A percentile compares a stretch with the other conserved stretches of the same genome.
Conservation (phyloP, 2,888 invertebrate genomes). For the Uropetala carovei region DNA sequence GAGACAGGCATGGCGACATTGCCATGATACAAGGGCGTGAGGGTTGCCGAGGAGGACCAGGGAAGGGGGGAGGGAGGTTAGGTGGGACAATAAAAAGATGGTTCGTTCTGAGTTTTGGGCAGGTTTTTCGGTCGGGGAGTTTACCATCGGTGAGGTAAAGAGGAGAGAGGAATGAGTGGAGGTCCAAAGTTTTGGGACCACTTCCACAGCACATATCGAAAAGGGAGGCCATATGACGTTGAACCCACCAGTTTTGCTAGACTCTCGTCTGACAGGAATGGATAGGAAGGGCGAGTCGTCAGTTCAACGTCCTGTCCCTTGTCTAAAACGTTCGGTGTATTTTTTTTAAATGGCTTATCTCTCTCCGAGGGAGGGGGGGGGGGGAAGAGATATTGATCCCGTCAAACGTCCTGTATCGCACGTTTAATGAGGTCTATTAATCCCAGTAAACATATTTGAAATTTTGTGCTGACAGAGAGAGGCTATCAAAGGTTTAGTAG, state of each 20-base stretch:
- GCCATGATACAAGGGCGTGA: conserved; percentile 60
- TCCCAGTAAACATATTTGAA: no score
- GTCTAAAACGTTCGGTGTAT: not conserved
- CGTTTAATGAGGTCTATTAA: no score
- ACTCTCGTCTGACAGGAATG: not conserved
- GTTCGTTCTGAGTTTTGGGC: not conserved
- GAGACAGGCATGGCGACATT: conserved; percentile 53
- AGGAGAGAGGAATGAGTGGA: not conserved
- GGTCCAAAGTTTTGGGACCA: no score
- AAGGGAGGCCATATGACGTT: not conserved
- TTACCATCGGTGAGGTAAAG: not conserved
- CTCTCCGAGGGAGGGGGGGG: no score
- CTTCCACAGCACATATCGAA: not conserved
- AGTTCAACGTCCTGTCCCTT: not conserved
- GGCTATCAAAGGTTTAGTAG: no score
- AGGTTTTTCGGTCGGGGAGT: not conserved
- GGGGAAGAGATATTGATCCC: no score
- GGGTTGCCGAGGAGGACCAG: not conserved
- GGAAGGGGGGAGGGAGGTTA: not conserved
- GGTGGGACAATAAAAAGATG: not conserved
- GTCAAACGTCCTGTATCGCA: no score
- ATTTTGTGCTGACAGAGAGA: no score
- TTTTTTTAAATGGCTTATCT: no score
- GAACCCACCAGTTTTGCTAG: not conserved
- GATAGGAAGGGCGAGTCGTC: not conserved